Evolutionary conservation across 23 tunicate genomes (phyloP).

Genomic region (Halocynthia aurantium): DNA sequence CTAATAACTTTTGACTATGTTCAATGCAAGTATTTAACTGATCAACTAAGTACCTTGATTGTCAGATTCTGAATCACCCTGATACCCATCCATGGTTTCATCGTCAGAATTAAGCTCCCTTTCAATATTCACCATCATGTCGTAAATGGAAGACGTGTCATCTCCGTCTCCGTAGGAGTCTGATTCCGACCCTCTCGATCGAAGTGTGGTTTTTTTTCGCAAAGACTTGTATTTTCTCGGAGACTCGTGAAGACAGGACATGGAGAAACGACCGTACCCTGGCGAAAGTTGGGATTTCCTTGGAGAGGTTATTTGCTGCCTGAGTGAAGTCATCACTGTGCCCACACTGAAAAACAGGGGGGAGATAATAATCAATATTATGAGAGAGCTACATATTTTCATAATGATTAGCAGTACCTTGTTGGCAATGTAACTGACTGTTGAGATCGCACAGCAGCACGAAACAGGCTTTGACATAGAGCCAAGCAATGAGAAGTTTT

Average conservation of each 20-base stretch:
- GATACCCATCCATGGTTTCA: constrained; percentile 69
- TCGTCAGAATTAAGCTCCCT: constrained; percentile 20
- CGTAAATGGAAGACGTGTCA: constrained; percentile 9
- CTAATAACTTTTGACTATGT: neutral
- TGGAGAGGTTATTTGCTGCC: neutral
- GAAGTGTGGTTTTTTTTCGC: neutral
- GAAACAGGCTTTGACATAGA: constrained; percentile 41
- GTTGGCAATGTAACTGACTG: neutral
- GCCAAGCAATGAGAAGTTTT: constrained; percentile 21
- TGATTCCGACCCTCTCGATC: neutral
- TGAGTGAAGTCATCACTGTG: neutral
- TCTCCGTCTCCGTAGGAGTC: neutral
- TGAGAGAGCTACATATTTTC: neutral
- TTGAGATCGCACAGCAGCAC: constrained; percentile 34
- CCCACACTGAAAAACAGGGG: neutral
- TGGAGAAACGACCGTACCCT: neutral
- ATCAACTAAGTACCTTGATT: constrained; percentile 11
- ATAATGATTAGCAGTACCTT: neutral
- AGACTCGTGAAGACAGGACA: neutral
- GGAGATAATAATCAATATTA: neutral
- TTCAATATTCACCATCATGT: constrained; percentile 13
- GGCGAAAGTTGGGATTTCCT: neutral
- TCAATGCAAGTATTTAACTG: neutral
- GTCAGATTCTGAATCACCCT: constrained; percentile 72
- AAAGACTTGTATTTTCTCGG: neutral